phyloP scores from a whole-genome alignment of 2,113 vertebrate species.

The Myotis yumanensis region DNA sequence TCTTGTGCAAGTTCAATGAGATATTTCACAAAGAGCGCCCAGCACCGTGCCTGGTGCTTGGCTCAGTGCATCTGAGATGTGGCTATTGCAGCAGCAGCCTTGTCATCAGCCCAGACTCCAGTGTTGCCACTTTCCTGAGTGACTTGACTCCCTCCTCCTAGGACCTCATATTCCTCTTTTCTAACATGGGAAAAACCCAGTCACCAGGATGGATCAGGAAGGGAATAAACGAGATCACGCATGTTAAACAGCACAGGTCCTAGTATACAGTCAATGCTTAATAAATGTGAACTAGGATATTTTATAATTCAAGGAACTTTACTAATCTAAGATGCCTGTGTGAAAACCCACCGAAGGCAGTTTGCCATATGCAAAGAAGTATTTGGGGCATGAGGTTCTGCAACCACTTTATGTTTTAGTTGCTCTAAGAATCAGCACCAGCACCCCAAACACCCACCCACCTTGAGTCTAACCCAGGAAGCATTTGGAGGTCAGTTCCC shows the following conservation, averaged over 20 bases:
- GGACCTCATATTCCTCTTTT: background rate
- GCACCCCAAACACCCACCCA: background rate
- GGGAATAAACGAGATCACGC: background rate
- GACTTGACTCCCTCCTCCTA: background rate
- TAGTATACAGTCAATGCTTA: background rate
- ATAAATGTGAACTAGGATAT: background rate
- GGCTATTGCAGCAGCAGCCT: background rate
- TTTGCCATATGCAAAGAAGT: background rate
- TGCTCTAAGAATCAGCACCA: background rate
- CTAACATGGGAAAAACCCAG: background rate
- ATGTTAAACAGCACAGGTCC: background rate
- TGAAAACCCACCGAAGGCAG: constrained; percentile 2
- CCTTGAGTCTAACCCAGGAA: background rate
- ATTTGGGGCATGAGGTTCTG: background rate
- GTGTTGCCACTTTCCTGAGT: background rate
- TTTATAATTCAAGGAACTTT: background rate
- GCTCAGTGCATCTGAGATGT: background rate
- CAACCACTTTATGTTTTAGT: background rate
- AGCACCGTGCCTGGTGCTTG: background rate
- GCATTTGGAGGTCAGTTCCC: background rate
- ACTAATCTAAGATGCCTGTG: background rate
- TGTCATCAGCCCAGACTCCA: rapidly evolving
- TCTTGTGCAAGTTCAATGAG: background rate
- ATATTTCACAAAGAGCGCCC: background rate
- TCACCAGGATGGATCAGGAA: background rate